A percentile compares a stretch with the other conserved stretches of the same genome.
These are phyloP conservation scores for Sphaerodactylus townsendi DNA, from an alignment of 2,113 vertebrate species.

Conservation along the genomic window DNA sequence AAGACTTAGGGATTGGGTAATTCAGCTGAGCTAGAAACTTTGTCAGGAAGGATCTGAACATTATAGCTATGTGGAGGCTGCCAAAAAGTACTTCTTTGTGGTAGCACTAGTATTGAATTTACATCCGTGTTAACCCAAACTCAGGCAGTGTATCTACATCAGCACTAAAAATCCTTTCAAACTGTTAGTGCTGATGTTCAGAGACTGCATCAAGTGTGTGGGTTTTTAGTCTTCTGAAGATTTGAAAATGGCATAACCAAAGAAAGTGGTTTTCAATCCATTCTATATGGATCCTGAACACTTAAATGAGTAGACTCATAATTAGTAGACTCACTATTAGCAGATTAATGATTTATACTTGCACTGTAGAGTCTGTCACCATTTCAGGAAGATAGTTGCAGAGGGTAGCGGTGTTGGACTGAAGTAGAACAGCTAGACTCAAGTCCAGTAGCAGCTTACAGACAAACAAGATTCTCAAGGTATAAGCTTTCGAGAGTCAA, in stretches of 20 bases:
- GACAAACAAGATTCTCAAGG: no score
- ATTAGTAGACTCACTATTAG: neutral
- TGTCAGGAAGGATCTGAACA: neutral
- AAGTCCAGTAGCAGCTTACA: no score
- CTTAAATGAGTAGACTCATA: neutral
- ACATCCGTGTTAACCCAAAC: neutral
- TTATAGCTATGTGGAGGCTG: neutral
- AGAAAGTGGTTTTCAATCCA: no score
- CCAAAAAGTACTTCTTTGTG: neutral
- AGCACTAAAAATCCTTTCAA: neutral
- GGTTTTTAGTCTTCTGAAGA: neutral
- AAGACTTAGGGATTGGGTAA: no score
- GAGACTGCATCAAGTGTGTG: neutral
- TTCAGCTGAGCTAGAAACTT: neutral
- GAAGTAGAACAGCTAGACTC: no score
- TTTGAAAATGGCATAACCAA: neutral
- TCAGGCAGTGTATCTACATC: neutral
- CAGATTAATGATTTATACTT: neutral
- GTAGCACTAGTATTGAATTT: neutral
- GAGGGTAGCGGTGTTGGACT: no score
- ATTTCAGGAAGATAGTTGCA: no score
- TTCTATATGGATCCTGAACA: neutral
- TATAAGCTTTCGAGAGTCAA: no score
- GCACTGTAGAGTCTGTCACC: neutral
- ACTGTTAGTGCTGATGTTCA: neutral